A percentile compares a stretch with the other conserved stretches of the same genome.
phyloP scores from a whole-genome alignment of 2,113 vertebrate species.

The Gracilinanus agilis region DNA sequence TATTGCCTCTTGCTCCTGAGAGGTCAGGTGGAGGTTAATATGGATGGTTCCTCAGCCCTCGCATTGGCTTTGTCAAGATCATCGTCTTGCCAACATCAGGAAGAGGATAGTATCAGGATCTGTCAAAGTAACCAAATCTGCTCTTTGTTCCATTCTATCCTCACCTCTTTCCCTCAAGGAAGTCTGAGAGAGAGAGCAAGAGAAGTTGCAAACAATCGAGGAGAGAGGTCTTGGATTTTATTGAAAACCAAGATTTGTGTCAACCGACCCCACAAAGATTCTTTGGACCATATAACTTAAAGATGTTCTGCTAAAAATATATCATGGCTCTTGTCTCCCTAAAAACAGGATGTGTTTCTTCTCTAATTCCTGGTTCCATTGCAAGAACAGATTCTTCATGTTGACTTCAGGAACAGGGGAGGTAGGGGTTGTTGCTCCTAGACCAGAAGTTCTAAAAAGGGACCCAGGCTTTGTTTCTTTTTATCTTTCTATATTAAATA shows the following conservation, averaged over 20 bases:
- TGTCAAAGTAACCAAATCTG: background rate
- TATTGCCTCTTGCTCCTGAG: background rate
- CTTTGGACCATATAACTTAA: background rate
- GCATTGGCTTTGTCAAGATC: background rate
- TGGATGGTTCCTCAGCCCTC: background rate
- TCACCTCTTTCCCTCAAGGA: background rate
- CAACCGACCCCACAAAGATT: background rate
- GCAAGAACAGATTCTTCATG: background rate
- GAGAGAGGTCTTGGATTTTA: background rate
- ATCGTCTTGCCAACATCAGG: background rate
- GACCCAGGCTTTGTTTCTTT: constrained; percentile 8
- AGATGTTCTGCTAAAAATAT: background rate
- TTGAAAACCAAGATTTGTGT: background rate
- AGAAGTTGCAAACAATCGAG: background rate
- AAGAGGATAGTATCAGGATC: background rate
- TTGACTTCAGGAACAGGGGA: background rate
- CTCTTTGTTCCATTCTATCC: background rate
- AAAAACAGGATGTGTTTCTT: background rate
- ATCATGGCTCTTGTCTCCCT: background rate
- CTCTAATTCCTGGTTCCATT: background rate
- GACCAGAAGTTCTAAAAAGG: background rate
- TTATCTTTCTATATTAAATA: constrained; percentile 41
- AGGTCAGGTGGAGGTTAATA: background rate
- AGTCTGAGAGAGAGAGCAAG: background rate
- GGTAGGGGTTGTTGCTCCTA: background rate